A percentile compares a stretch with the other conserved stretches of the same genome.
These are phyloP conservation scores for Lucifuga dentata DNA, from an alignment of 2,113 vertebrate species.

Conservation along the genomic window DNA sequence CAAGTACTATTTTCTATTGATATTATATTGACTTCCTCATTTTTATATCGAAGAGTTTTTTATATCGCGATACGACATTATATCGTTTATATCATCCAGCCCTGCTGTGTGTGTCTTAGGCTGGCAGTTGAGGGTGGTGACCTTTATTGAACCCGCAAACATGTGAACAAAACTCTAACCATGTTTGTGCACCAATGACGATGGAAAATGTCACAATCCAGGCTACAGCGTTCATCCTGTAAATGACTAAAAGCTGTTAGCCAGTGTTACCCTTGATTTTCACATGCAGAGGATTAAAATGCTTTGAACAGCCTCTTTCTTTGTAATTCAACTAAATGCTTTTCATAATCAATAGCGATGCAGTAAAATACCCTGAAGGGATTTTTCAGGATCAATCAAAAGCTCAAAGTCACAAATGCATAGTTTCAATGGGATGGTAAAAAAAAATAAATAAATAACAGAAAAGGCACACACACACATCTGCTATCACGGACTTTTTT, in stretches of 20 bases:
- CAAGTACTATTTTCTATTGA: no score
- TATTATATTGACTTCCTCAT: no score
- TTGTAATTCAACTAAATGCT: constrained; percentile 58
- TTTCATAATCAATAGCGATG: constrained; percentile 60
- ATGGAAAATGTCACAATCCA: constrained; percentile 1
- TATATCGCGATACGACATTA: no score
- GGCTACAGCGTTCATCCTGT: neutral
- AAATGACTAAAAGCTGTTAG: constrained; percentile 34
- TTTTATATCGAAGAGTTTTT: no score
- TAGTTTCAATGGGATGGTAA: neutral
- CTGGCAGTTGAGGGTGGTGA: constrained; percentile 20
- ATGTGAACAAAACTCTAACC: constrained; percentile 11
- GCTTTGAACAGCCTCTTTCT: constrained; percentile 37
- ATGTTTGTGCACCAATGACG: constrained; percentile 32
- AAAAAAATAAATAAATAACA: constrained; percentile 2
- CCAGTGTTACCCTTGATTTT: constrained; percentile 3
- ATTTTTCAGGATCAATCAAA: constrained; percentile 53
- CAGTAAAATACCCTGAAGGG: constrained; percentile 46
- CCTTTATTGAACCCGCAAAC: constrained; percentile 48
- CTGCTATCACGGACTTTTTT: neutral
- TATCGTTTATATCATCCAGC: no score
- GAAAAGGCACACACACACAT: neutral
- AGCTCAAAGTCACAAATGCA: neutral
- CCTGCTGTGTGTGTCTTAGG: neutral
- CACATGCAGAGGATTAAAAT: constrained; percentile 30